A percentile compares a stretch with the other conserved stretches of the same genome.
Conservation (phyloP, 2,113 vertebrate species). For the Nibea albiflora region DNA sequence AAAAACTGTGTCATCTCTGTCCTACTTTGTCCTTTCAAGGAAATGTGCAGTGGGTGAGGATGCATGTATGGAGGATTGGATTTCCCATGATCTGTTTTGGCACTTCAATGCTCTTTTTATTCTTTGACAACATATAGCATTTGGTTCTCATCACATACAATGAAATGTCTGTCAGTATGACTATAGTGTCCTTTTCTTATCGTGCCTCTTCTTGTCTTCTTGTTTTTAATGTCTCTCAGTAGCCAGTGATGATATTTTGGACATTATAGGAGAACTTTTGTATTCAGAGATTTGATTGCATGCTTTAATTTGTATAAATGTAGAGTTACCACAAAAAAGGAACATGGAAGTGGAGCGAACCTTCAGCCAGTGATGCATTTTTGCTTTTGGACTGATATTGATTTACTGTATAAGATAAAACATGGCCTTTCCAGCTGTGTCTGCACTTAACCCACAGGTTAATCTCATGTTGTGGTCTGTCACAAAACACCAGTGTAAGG, state of each 20-base stretch:
- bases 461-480: constrained; percentile 19
- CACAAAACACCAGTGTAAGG: not conserved
- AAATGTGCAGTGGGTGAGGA: not conserved
- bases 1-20: constrained; percentile 28
- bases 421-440: constrained; percentile 26
- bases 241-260: not conserved
- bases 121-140: not conserved
- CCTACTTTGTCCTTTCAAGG: constrained; percentile 15
- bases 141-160: not conserved
- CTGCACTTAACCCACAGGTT: constrained; percentile 49
- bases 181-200: constrained; percentile 12
- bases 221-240: not conserved
- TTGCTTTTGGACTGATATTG: constrained; percentile 8
- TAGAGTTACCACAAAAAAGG: not conserved
- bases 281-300: not conserved
- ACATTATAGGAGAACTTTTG: not conserved
- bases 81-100: not conserved
- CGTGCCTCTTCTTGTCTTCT: not conserved
- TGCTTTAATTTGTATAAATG: not conserved
- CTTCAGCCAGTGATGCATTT: not conserved
- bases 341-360: not conserved
- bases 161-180: not conserved
- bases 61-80: not conserved
- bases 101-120: not conserved
- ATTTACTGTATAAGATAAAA: constrained; percentile 21